Base-by-base conservation (phyloP, 2,797 vertebrate species). In the Gila robusta region DNA sequence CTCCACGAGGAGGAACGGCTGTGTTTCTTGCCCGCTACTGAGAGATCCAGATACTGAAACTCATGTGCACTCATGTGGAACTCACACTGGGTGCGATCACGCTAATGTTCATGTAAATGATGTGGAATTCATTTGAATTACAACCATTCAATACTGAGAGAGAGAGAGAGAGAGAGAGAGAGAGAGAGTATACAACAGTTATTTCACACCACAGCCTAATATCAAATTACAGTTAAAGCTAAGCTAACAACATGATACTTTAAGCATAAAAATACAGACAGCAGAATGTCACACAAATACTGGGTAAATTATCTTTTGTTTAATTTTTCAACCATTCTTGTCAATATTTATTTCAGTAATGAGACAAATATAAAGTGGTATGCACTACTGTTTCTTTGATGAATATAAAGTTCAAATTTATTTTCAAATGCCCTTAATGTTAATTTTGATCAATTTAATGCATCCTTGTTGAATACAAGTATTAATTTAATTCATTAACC, bases 1-100 rank as follows among this genome's bases (percentile, higher is more conserved):
- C 84, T 88, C 86, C 88, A 92, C 79, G 91, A 91, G 79, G 79
- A 47, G 17, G 59, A 74, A 26, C 76, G 66, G 87, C 88, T 88
- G 21, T 77, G 89, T 87, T 87, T 74, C 21, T 76, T 35, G 28
- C 73, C 49, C 72, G 87, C 56, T 4, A 76, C 89, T 17, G 28
- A 64, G 77, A 26, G 16, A 76, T 83, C 71, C 16, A 19, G 86
- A 19, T 67, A 79, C 59, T 71, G 52, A 66, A 23, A 32, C 74
- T 41, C 66, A 28, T 37, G 76, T 72, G 69, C 37, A 23, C 64
- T 49, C 19, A 66, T 80, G 79, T 47, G 41, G 79, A 80, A 67
- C n/a, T 35, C 41, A 67, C 64, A 81, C 44, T n/a, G 44, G 79
- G 62, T 16, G 28, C 6, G 26, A 67, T 69, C 64, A 23, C 7